Percentiles rank a stretch among this genome's conserved stretches.
Conservation (phyloP, 1,140 invertebrate genomes). For the Babylonia areolata region DNA sequence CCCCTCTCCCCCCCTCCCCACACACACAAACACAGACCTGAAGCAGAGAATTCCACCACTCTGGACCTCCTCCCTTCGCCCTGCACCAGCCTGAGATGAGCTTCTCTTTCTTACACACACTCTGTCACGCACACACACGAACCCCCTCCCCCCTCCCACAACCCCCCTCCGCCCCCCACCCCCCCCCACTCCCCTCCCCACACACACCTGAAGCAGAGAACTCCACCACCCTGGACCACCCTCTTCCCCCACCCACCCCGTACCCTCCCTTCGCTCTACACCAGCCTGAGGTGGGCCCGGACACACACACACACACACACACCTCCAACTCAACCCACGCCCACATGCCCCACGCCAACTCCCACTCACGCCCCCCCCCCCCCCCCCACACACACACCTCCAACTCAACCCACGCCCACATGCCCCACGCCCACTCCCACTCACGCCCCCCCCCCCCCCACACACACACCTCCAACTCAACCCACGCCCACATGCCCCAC, state of each 20-base stretch:
- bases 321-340: too few species aligned
- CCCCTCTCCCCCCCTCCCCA: background rate
- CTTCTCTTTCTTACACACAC: background rate
- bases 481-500: too few species aligned
- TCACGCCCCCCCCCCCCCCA: too few species aligned
- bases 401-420: too few species aligned
- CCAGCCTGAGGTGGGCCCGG: constrained; percentile 49
- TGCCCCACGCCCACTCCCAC: too few species aligned
- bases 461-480: too few species aligned
- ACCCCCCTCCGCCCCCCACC: background rate
- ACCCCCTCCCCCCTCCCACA: too few species aligned
- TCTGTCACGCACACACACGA: background rate
- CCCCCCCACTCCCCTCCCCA: background rate
- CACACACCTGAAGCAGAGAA: constrained; percentile 68
- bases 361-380: too few species aligned
- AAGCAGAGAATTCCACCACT: constrained; percentile 67
- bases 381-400: too few species aligned
- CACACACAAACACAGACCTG: constrained; percentile 59
- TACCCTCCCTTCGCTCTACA: constrained; percentile 45
- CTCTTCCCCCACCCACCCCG: too few species aligned
- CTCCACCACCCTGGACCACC: constrained; percentile 61
- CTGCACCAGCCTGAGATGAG: constrained; percentile 38
- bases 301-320: too few species aligned
- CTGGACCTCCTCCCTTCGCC: constrained; percentile 48
- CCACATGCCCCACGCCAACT: too few species aligned